Conservation (phyloP, 2,113 vertebrate genomes). For the Dipodomys merriami region DNA sequence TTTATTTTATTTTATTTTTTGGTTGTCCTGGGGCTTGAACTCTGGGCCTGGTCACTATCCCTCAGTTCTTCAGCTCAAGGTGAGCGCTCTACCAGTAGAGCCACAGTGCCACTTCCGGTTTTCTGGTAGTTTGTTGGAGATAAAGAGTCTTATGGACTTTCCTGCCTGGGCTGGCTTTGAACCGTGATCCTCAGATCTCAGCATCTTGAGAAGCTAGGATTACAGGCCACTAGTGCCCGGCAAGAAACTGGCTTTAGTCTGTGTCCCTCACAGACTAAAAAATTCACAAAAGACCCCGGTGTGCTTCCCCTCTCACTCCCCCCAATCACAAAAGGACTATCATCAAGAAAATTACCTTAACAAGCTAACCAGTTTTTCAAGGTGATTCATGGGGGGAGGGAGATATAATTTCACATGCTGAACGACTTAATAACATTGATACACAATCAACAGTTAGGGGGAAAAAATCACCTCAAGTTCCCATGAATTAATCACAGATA, state of each 20-base stretch:
- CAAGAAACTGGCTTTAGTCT: background rate
- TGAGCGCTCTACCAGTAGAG: too few relatives aligned
- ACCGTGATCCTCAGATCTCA: too few relatives aligned
- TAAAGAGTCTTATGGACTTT: too few relatives aligned
- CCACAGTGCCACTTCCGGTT: too few relatives aligned
- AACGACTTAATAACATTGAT: slow-evolving; percentile 25
- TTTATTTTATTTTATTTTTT: background rate
- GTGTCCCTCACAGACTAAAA: background rate
- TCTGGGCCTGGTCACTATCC: too few relatives aligned
- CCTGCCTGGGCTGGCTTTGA: too few relatives aligned
- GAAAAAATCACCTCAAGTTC: slow-evolving; percentile 45
- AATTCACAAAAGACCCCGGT: background rate
- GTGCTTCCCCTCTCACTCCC: background rate
- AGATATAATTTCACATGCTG: background rate
- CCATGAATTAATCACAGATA: slow-evolving; percentile 64
- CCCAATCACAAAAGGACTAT: background rate
- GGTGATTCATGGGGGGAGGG: background rate
- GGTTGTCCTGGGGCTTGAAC: too few relatives aligned
- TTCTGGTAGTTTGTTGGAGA: too few relatives aligned
- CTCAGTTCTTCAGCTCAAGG: too few relatives aligned
- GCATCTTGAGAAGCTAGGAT: too few relatives aligned
- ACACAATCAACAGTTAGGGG: background rate
- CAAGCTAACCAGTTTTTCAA: slow-evolving; percentile 23
- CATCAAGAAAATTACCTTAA: background rate
- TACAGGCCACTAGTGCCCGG: too few relatives aligned